Conservation (phyloP, 2,797 vertebrate species). For the Rhyacichthys aspro region DNA sequence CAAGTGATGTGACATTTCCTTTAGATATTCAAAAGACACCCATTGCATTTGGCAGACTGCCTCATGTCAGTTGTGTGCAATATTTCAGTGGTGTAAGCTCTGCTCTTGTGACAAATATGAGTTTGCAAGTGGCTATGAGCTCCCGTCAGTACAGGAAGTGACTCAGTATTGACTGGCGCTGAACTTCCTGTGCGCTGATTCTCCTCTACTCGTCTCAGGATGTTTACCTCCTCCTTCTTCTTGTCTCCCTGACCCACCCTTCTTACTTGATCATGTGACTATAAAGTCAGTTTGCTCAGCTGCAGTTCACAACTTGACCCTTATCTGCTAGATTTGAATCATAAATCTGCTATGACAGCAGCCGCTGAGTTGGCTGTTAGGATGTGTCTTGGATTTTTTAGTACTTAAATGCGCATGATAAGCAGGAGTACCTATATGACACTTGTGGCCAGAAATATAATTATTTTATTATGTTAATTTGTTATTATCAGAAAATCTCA, state of each 20-base stretch:
- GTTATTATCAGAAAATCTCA: too few species aligned
- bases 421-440: too few species aligned
- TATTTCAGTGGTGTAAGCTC: slow-evolving; percentile 1
- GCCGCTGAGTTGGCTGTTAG: slow-evolving; percentile 9
- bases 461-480: too few species aligned
- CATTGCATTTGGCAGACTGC: neutral
- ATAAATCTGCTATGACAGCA: neutral
- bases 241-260: slow-evolving; percentile 34
- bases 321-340: slow-evolving; percentile 27
- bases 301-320: slow-evolving; percentile 32
- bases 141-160: slow-evolving; percentile 75
- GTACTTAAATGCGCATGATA: too few species aligned
- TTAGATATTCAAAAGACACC: neutral
- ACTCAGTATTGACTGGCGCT: slow-evolving; percentile 73
- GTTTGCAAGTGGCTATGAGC: slow-evolving; percentile 42
- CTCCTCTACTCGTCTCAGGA: slow-evolving; percentile 68
- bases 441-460: too few species aligned
- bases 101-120: slow-evolving; percentile 25
- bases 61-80: neutral
- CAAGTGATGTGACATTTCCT: slow-evolving; percentile 25
- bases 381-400: neutral
- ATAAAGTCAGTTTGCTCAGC: slow-evolving; percentile 15
- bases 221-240: slow-evolving; percentile 67
- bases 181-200: slow-evolving; percentile 75
- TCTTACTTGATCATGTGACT: slow-evolving; percentile 34